Base-by-base conservation (phyloP, 2,797 vertebrate genomes). In the Hippoglossus hippoglossus region DNA sequence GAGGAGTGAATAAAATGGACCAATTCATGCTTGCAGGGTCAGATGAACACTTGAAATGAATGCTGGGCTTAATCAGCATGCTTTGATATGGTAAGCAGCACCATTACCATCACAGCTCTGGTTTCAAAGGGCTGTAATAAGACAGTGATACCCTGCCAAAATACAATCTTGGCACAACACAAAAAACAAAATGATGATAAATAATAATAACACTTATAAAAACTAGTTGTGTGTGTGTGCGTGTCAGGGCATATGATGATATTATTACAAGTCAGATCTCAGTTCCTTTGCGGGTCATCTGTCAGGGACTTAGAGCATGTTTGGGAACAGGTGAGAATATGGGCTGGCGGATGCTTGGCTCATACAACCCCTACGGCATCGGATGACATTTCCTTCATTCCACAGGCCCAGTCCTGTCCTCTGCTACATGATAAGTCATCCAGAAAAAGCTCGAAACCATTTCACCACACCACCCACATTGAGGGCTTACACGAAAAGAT, bases 41-140 rank as follows among this genome's bases (percentile, higher is more conserved):
- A 87, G 91, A 83, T 89, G 89, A 87, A 71, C 88, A 92, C 94
- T 94, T 91, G 85, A 94, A 90, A 87, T 89, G 67, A 91, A 94
- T 87, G 79, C 82, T 61, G 71, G 60, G 52, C 82, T 80, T 77
- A 87, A 91, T 91, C 70, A 94, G 77, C 65, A 26, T 53, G 80
- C 90, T 94, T 95, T 95, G 92, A 95, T 92, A 93, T 95, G 94
- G 62, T 93, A 94, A 95, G 62, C 80, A 92, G 86, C 28, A 28
- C 64, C 69, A 65, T 74, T 80, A 47, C 51, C 63, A 41, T 63
- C 46, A 63, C 79, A 59, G 75, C 71, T 78, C 56, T 80, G 60
- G 12, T 81, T 82, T 89, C 77, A 83, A 81, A 83, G 70, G 70
- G 55, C 57, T 71, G 25, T 59, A 22, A 66, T 64, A 68, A 56